Base-by-base conservation (phyloP, 2,888 invertebrate species). In the Smittia aterrima region DNA sequence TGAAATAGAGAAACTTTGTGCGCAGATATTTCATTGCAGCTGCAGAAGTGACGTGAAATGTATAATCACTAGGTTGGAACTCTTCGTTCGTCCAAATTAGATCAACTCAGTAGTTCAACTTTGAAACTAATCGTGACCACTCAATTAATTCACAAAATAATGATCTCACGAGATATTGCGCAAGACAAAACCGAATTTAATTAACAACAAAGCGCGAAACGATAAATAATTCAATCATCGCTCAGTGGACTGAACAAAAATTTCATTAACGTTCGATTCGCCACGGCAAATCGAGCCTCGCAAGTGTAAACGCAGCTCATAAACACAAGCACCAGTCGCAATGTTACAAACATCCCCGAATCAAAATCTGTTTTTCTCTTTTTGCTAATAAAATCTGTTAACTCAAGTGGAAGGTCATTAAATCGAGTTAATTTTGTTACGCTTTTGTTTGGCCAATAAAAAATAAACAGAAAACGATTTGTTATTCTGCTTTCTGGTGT, bases 381-480 rank as follows among this genome's bases (percentile, higher is more conserved):
- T 16, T 58, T 58, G 58, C 58, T 11, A 58, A 58, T 20, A 58
- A 58, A 58, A 58, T 58, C 58, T 18, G 20, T n/a, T 58, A n/a
- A 22, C 58, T 58, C 32, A 58, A 58, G 58, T 58, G 58, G 58
- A 58, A 58, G 58, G 58, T 58, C 58, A 58, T 58, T 58, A 58
- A 58, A 58, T 58, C 20, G 6, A 58, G 18, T 58, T 58, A 58
- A 58, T 58, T 58, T n/a, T 47, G 47, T 47, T 47, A 47, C 47
- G 47, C 58, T 58, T 58, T 58, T 32, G 32, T 32, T 32, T 20
- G 18, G 22, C 58, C 58, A 58, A 58, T 58, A 58, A 58, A 58
- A 58, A 18, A 58, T 20, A 58, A 58, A 58, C 22, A 58, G 22
- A 58, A 18, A 58, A 22, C 58, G 58, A 58, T 58, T 58, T 58